Percentiles rank a stretch among this genome's conserved stretches.
These are phyloP conservation scores for Lamproptera curius DNA, from an alignment of 2,888 invertebrate genomes.

Conservation along the genomic window DNA sequence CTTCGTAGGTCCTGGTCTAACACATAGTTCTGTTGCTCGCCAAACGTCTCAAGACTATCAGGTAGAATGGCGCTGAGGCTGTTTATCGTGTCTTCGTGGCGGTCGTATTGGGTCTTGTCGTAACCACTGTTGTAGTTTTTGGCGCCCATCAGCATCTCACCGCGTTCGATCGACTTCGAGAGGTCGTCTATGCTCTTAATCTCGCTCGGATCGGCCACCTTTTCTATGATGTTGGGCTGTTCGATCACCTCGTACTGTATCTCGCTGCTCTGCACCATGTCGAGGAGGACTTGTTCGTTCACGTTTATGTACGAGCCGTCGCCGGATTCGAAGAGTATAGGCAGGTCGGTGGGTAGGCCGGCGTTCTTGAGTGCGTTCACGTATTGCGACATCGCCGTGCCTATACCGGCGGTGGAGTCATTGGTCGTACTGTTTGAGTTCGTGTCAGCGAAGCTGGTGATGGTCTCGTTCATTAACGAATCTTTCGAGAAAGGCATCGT, in stretches of 20 bases:
- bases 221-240: constrained; percentile 73
- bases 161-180: constrained; percentile 68
- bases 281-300: constrained; percentile 79
- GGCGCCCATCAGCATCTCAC: constrained; percentile 58
- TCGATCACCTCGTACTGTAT: constrained; percentile 75
- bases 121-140: constrained; percentile 47
- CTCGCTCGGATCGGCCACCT: constrained; percentile 67
- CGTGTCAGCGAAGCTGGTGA: constrained; percentile 49
- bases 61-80: constrained; percentile 63
- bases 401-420: constrained; percentile 46
- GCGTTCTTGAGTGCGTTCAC: constrained; percentile 71
- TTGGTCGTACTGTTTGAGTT: constrained; percentile 40
- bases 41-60: constrained; percentile 64
- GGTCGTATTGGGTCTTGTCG: constrained; percentile 50
- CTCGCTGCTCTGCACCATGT: constrained; percentile 74
- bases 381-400: constrained; percentile 68
- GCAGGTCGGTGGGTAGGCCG: constrained; percentile 65
- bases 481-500: constrained; percentile 55
- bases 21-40: constrained; percentile 63
- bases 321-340: constrained; percentile 81
- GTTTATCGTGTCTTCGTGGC: constrained; percentile 59
- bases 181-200: constrained; percentile 73
- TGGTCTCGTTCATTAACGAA: constrained; percentile 46
- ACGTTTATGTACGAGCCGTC: constrained; percentile 81
- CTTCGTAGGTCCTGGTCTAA: constrained; percentile 56